Percentiles rank a stretch among this genome's conserved stretches.
Conservation (phyloP, 2,888 invertebrate genomes). For the Drosophila peninsularis region DNA sequence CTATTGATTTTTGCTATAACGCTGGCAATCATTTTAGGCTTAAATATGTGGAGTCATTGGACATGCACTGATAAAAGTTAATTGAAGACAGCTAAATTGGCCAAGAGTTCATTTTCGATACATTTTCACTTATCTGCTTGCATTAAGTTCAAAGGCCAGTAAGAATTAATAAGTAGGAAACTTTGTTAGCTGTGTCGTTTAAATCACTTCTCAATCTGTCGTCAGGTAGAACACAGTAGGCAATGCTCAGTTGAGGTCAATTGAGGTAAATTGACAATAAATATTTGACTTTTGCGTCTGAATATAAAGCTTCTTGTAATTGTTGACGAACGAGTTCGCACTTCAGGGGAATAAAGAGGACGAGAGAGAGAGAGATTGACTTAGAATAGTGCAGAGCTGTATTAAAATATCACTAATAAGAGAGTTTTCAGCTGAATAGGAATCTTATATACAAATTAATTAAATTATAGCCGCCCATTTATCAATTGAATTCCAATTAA, state of each 20-base stretch:
- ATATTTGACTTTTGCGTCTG: background rate
- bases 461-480: background rate
- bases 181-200: background rate
- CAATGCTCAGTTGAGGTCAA: background rate
- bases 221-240: background rate
- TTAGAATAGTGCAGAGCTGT: too few relatives aligned
- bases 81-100: background rate
- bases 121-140: background rate
- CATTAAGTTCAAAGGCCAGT: background rate
- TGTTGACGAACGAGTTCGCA: background rate
- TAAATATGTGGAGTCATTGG: too few relatives aligned
- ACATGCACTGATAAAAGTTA: too few relatives aligned
- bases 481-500: background rate
- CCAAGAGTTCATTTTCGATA: background rate
- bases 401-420: too few relatives aligned
- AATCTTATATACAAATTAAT: background rate
- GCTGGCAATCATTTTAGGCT: too few relatives aligned
- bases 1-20: too few relatives aligned
- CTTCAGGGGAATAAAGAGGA: too few relatives aligned
- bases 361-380: background rate
- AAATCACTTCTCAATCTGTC: too few relatives aligned
- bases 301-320: background rate
- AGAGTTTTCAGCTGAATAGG: too few relatives aligned
- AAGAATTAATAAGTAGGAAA: background rate
- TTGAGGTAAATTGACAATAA: slow-evolving; percentile 2